Percentiles rank a stretch among this genome's conserved stretches.
phyloP scores from a whole-genome alignment of 2,888 invertebrate species.

The Pseudococcus viburni region DNA sequence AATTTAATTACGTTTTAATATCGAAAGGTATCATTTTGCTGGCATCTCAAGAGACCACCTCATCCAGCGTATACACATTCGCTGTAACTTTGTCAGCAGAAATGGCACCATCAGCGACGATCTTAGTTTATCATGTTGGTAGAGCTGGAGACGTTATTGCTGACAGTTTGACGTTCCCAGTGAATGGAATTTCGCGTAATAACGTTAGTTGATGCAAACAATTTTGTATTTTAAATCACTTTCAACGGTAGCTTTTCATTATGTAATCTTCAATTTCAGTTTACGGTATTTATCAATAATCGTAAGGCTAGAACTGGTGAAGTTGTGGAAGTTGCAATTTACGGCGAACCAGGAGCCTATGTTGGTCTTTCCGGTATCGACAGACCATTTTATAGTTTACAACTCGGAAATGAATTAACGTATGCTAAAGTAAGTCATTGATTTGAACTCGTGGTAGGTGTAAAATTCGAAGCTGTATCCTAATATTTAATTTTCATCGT shows the following conservation, averaged over 20 bases:
- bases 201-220: conserved; percentile 75
- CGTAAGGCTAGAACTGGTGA: conserved; percentile 94
- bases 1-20: conserved; percentile 91
- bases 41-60: conserved; percentile 88
- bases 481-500: conserved; percentile 65
- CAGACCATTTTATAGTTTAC: conserved; percentile 91
- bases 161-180: conserved; percentile 96
- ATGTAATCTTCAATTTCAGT: conserved; percentile 73
- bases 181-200: conserved; percentile 94
- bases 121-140: conserved; percentile 89
- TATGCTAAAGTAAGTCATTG: conserved; percentile 80
- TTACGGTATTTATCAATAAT: conserved; percentile 89
- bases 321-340: conserved; percentile 92
- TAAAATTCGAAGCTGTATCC: neutral
- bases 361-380: conserved; percentile 93
- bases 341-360: conserved; percentile 94
- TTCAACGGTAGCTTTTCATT: neutral
- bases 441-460: neutral
- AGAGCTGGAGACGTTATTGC: conserved; percentile 86
- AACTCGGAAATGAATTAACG: conserved; percentile 91
- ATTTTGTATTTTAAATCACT: neutral
- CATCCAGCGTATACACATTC: conserved; percentile 82
- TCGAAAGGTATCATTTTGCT: conserved; percentile 92
- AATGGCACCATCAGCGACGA: conserved; percentile 93
- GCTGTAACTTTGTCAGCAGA: conserved; percentile 87